Conservation (phyloP, 1,140 invertebrate species). For the Trichoplusia ni region DNA sequence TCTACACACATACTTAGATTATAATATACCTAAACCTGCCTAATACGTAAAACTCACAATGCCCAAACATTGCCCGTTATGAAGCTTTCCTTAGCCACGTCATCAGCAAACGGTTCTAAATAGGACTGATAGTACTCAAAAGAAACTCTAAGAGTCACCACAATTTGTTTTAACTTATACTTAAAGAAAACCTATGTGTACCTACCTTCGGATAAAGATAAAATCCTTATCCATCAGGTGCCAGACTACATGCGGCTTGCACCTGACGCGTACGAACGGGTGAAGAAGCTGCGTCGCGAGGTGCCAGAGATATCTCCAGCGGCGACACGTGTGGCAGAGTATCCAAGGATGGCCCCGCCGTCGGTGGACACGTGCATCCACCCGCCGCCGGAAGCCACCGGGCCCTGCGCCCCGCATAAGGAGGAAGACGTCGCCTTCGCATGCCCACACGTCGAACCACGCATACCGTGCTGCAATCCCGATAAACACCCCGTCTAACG, state of each 20-base stretch:
- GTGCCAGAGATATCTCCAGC: conserved; percentile 65
- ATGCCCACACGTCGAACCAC: conserved; percentile 55
- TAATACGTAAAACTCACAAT: too few relatives aligned
- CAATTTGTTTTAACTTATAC: too few relatives aligned
- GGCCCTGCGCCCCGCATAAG: conserved; percentile 46
- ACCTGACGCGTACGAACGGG: conserved; percentile 58
- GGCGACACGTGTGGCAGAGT: conserved; percentile 47
- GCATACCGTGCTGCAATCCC: conserved; percentile 56
- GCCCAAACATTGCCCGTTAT: too few relatives aligned
- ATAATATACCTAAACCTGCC: too few relatives aligned
- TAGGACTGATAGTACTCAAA: too few relatives aligned
- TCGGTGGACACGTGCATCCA: conserved; percentile 47
- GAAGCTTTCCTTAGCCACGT: too few relatives aligned
- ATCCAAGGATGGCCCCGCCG: conserved; percentile 42
- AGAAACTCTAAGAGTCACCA: too few relatives aligned
- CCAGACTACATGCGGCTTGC: conserved; percentile 67
- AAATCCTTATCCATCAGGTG: conserved; percentile 38
- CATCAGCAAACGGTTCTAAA: too few relatives aligned
- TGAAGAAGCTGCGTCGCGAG: conserved; percentile 61
- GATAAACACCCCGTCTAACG: too few relatives aligned
- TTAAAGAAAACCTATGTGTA: background rate
- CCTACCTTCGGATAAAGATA: background rate
- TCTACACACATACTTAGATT: too few relatives aligned
- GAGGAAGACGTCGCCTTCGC: conserved; percentile 70
- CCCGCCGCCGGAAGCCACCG: conserved; percentile 38